Conservation (phyloP, 1,140 invertebrate genomes). For the Drosophila neocordata region DNA sequence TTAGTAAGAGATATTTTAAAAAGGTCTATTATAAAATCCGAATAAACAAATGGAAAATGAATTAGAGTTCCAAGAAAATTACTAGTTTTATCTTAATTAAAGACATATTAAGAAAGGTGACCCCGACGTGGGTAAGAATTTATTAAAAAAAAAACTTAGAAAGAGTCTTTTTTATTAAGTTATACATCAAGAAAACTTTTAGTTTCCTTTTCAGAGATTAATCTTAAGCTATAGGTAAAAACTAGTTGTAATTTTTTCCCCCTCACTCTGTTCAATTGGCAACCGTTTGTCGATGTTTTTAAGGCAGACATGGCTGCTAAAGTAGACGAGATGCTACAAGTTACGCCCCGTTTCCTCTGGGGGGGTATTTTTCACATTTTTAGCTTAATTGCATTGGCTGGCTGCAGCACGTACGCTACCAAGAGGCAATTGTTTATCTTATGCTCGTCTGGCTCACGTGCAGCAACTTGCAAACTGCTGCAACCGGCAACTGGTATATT, state of each 20-base stretch:
- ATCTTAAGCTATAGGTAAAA: neutral
- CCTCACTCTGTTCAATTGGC: neutral
- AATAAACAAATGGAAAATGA: too few relatives aligned
- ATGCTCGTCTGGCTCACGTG: slow-evolving; percentile 48
- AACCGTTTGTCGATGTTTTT: slow-evolving; percentile 1
- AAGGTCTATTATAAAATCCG: too few relatives aligned
- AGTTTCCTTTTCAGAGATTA: neutral
- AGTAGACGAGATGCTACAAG: neutral
- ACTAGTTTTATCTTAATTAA: too few relatives aligned
- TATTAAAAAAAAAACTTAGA: too few relatives aligned
- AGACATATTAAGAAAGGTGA: too few relatives aligned
- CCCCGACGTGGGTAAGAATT: too few relatives aligned
- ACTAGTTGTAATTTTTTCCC: neutral
- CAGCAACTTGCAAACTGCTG: slow-evolving; percentile 42
- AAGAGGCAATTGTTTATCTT: slow-evolving; percentile 64
- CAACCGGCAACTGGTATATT: slow-evolving; percentile 63
- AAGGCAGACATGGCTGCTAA: slow-evolving; percentile 43
- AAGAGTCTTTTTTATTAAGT: neutral
- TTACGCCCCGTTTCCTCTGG: slow-evolving; percentile 29
- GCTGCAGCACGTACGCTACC: slow-evolving; percentile 47
- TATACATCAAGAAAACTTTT: too few relatives aligned
- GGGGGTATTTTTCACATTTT: slow-evolving; percentile 76
- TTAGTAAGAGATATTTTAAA: too few relatives aligned
- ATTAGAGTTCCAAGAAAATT: too few relatives aligned
- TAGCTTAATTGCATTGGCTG: slow-evolving; percentile 77